A percentile compares a stretch with the other conserved stretches of the same genome.
These are phyloP conservation scores for Drosophila nebulosa DNA, from an alignment of 1,140 invertebrate species.

Conservation along the genomic window DNA sequence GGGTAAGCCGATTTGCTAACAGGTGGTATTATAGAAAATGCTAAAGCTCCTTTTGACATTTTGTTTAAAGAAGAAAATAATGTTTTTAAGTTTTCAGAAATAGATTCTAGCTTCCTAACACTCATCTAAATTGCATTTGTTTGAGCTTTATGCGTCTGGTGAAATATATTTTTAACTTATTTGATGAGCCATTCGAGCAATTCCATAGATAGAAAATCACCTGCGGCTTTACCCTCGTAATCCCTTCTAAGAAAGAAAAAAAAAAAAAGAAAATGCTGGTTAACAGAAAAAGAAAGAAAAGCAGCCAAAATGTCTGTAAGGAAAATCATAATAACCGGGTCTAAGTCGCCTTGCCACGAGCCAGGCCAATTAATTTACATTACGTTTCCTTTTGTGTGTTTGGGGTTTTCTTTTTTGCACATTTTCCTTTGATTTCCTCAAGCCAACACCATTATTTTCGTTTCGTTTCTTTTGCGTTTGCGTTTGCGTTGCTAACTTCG, in stretches of 20 bases:
- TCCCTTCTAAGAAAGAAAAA: not conserved
- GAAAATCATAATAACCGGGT: not conserved
- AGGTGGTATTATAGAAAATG: not conserved
- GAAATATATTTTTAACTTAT: too few relatives aligned
- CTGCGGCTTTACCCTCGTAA: not conserved
- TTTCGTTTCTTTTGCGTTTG: too few relatives aligned
- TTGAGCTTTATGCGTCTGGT: too few relatives aligned
- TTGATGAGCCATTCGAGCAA: not conserved
- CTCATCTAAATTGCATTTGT: too few relatives aligned
- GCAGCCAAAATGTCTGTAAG: not conserved
- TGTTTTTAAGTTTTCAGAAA: too few relatives aligned
- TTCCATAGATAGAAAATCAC: not conserved
- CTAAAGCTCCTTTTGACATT: too few relatives aligned
- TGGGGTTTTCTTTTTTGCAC: slow-evolving; percentile 1
- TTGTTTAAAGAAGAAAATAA: too few relatives aligned
- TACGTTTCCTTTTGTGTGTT: slow-evolving; percentile 41
- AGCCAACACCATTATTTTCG: not conserved
- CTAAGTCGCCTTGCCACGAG: slow-evolving; percentile 36
- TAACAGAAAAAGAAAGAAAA: not conserved
- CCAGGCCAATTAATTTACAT: slow-evolving; percentile 66
- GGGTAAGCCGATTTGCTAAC: not conserved
- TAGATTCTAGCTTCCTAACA: too few relatives aligned
- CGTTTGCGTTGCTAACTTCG: slow-evolving; percentile 1
- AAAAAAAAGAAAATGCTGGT: not conserved
- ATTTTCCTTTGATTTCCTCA: slow-evolving; percentile 5